Evolutionary conservation across 1,140 invertebrate genomes (phyloP).

Genomic region (Ylistrum balloti): DNA sequence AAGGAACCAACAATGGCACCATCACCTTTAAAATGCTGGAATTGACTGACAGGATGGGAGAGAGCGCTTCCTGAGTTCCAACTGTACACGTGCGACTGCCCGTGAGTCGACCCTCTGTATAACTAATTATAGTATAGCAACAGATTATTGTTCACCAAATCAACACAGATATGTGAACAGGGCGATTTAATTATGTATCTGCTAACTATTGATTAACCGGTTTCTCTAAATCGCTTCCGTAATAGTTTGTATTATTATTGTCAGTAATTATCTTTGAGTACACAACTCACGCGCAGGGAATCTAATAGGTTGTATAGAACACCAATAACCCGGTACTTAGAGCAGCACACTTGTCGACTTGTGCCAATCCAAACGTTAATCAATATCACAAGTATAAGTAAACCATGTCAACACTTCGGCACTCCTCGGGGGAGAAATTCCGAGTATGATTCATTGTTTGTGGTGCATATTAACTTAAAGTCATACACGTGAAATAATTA

Average conservation of each 20-base stretch:
- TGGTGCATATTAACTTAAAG: neutral
- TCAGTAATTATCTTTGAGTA: neutral
- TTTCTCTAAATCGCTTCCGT: neutral
- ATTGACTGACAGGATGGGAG: neutral
- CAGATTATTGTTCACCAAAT: neutral
- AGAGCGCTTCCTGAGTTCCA: neutral
- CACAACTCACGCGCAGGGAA: neutral
- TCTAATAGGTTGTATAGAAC: neutral
- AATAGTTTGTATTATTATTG: slow-evolving; percentile 33
- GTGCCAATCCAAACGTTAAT: neutral
- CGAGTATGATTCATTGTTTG: neutral
- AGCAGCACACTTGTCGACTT: neutral
- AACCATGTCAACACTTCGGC: neutral
- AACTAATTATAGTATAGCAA: neutral
- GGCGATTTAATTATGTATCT: neutral
- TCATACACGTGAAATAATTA: neutral
- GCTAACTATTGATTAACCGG: neutral
- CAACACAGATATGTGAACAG: neutral
- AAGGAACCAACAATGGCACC: neutral
- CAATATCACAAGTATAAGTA: neutral
- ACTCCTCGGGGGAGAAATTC: neutral
- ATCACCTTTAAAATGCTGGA: neutral
- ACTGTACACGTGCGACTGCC: neutral
- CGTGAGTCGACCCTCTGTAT: neutral
- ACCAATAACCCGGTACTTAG: neutral